Evolutionary conservation across 2,113 vertebrate species (phyloP).

Genomic region (Oreocharis arfaki): DNA sequence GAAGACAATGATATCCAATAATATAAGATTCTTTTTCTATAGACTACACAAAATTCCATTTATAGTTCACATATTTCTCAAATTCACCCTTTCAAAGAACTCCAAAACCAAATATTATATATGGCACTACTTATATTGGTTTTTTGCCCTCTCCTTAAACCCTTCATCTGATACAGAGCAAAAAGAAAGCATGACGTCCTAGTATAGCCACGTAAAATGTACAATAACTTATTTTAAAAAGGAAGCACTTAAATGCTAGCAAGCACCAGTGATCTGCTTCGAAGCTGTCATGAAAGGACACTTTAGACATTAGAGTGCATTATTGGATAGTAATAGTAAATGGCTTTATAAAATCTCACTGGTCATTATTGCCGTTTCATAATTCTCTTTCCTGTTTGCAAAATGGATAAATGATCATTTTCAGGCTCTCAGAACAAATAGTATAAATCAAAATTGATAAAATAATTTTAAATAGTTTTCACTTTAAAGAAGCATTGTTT

Average conservation of each 20-base stretch:
- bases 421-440: background rate
- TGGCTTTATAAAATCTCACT: constrained; percentile 8
- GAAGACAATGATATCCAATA: background rate
- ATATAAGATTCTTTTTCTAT: background rate
- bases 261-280: background rate
- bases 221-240: background rate
- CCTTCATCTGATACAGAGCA: background rate
- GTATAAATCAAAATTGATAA: background rate
- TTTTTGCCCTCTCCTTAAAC: background rate
- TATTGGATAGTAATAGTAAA: background rate
- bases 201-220: background rate
- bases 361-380: background rate
- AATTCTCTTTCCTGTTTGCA: background rate
- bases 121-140: background rate
- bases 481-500: background rate
- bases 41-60: background rate
- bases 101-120: background rate
- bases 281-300: background rate
- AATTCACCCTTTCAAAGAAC: background rate
- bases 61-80: background rate
- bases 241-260: background rate
- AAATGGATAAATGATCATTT: background rate
- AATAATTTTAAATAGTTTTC: background rate
- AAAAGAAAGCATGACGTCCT: background rate
- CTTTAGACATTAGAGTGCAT: constrained; percentile 32